These are phyloP conservation scores for Loriculus beryllinus DNA, from an alignment of 2,797 vertebrate species.

Conservation along the genomic window DNA sequence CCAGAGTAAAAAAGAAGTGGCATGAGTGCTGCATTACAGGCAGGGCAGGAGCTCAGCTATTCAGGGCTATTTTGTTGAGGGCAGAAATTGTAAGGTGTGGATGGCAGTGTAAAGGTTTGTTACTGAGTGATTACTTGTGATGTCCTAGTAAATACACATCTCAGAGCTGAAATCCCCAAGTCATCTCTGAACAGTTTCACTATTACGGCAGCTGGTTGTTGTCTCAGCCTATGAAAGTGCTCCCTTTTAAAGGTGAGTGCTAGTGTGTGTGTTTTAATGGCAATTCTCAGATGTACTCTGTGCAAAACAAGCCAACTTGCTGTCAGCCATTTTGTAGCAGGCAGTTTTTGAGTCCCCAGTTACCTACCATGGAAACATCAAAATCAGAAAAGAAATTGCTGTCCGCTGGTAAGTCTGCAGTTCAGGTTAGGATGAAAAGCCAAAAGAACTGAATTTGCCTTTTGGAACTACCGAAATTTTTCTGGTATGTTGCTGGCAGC, in stretches of 20 bases:
- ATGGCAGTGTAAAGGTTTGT: accelerated
- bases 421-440: background rate
- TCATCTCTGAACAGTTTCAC: background rate
- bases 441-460: background rate
- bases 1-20: constrained; percentile 20
- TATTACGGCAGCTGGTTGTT: background rate
- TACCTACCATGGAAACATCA: background rate
- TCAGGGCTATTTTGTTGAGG: background rate
- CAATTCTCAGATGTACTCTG: background rate
- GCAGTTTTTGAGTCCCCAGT: background rate
- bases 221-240: background rate
- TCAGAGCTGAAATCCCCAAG: background rate
- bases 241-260: background rate
- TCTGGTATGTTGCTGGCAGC: background rate
- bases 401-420: background rate
- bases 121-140: background rate
- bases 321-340: background rate
- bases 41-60: background rate
- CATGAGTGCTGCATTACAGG: background rate
- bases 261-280: background rate
- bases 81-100: background rate
- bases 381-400: background rate
- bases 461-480: background rate
- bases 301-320: background rate
- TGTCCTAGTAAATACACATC: background rate